Conservation (phyloP, 1,140 invertebrate genomes). For the Teleogryllus occipitalis region DNA sequence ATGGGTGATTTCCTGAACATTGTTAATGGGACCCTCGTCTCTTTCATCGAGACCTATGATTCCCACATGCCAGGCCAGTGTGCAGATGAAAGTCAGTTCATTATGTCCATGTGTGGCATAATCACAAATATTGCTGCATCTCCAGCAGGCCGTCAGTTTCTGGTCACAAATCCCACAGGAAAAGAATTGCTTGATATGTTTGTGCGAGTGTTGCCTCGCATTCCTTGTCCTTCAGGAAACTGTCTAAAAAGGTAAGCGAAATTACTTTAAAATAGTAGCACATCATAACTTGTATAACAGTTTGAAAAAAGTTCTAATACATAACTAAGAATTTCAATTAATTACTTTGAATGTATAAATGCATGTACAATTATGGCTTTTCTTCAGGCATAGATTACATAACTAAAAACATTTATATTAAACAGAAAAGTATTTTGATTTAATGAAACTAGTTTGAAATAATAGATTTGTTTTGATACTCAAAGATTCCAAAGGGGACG, state of each 20-base stretch:
- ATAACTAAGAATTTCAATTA: neutral
- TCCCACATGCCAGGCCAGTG: conserved; percentile 30
- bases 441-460: no score
- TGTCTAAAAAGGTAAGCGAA: conserved; percentile 27
- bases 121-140: conserved; percentile 36
- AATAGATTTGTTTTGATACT: no score
- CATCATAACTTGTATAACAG: no score
- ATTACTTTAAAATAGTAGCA: neutral
- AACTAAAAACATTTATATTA: no score
- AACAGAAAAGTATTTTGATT: no score
- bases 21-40: conserved; percentile 34
- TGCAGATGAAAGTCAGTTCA: conserved; percentile 36
- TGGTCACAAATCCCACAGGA: conserved; percentile 33
- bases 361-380: neutral
- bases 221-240: conserved; percentile 31
- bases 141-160: conserved; percentile 35
- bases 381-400: neutral
- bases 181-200: conserved; percentile 33
- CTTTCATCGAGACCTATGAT: conserved; percentile 36
- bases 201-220: conserved; percentile 28
- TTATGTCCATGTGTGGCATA: conserved; percentile 36
- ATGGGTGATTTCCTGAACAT: conserved; percentile 36
- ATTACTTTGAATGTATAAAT: neutral
- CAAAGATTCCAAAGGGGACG: no score
- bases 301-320: neutral